phyloP scores from a whole-genome alignment of 2,797 vertebrate species.

The Gallirallus australis region DNA sequence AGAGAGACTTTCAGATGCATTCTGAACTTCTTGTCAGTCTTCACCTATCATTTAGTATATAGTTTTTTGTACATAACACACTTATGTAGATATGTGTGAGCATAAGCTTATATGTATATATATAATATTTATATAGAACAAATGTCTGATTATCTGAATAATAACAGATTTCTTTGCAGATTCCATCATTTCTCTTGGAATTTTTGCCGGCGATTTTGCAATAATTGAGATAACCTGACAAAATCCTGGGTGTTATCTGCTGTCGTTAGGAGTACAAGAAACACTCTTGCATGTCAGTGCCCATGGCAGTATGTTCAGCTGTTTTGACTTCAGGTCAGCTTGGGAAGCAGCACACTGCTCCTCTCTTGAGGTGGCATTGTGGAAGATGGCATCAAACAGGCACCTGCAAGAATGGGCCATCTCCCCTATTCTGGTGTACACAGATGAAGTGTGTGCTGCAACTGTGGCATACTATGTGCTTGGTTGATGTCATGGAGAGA shows the following conservation, averaged over 20 bases:
- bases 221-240: background rate
- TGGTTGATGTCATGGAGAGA: background rate
- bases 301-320: accelerated
- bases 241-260: background rate
- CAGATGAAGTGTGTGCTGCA: background rate
- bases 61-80: background rate
- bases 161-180: background rate
- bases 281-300: accelerated
- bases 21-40: background rate
- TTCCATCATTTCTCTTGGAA: background rate
- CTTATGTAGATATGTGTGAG: background rate
- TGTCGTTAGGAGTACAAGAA: background rate
- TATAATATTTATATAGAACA: background rate
- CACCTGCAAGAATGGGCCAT: background rate
- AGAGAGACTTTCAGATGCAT: background rate
- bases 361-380: background rate
- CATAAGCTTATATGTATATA: background rate
- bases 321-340: background rate
- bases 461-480: background rate
- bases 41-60: background rate
- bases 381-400: background rate
- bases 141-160: background rate
- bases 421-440: background rate
- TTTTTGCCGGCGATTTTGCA: background rate
- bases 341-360: background rate